Conservation (phyloP, 2,113 vertebrate species). For the Catharus bicknelli region DNA sequence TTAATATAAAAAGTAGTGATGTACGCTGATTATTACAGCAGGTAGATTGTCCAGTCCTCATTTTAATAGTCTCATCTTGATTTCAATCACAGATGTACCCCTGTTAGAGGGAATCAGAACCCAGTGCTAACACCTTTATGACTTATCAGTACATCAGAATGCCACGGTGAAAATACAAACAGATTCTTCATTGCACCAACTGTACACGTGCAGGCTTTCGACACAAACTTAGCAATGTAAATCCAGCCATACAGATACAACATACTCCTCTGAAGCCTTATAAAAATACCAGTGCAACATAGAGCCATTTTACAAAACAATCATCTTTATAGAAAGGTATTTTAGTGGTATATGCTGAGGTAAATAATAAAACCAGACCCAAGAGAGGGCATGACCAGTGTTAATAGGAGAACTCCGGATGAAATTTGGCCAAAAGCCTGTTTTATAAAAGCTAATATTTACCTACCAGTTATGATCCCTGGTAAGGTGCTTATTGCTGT, state of each 20-base stretch:
- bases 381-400: slow-evolving; percentile 24
- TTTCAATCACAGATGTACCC: background rate
- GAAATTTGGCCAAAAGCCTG: slow-evolving; percentile 43
- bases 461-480: slow-evolving; percentile 46
- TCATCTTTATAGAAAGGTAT: slow-evolving; percentile 60
- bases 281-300: slow-evolving; percentile 60
- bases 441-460: slow-evolving; percentile 63
- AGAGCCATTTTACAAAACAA: slow-evolving; percentile 68
- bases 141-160: background rate
- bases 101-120: background rate
- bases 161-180: background rate
- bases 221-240: background rate
- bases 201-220: background rate
- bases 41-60: background rate
- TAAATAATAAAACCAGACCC: slow-evolving; percentile 62
- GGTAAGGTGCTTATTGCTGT: slow-evolving; percentile 71
- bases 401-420: slow-evolving; percentile 36
- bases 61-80: background rate
- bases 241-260: background rate
- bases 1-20: background rate
- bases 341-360: slow-evolving; percentile 59
- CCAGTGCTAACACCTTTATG: background rate
- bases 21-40: background rate
- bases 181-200: background rate
- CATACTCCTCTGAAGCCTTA: slow-evolving; percentile 49